Conservation (phyloP, 2,888 invertebrate species). For the Trileptium ribeirensis region DNA sequence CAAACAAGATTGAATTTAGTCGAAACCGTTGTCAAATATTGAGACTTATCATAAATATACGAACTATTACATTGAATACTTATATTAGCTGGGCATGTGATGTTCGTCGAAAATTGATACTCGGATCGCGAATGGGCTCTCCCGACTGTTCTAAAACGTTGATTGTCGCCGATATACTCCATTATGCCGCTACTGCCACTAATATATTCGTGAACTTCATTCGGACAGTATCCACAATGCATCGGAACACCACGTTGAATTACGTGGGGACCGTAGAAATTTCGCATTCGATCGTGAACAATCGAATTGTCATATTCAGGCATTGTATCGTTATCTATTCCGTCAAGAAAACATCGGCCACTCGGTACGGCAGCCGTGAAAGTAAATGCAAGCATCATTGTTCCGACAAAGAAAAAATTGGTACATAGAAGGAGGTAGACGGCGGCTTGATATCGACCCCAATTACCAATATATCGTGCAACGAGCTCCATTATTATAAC, state of each 20-base stretch:
- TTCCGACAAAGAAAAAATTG: slow-evolving; percentile 7
- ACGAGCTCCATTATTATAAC: slow-evolving; percentile 23
- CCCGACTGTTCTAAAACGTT: no score
- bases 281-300: background rate
- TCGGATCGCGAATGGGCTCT: no score
- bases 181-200: no score
- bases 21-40: slow-evolving; percentile 1
- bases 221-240: background rate
- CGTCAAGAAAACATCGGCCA: slow-evolving; percentile 8
- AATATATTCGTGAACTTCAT: no score
- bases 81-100: background rate
- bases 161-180: background rate
- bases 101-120: background rate
- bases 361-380: slow-evolving; percentile 23
- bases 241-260: background rate
- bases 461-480: slow-evolving; percentile 11
- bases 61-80: background rate
- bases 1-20: background rate
- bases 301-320: background rate
- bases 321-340: background rate
- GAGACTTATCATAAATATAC: background rate
- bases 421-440: slow-evolving; percentile 10
- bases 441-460: slow-evolving; percentile 24
- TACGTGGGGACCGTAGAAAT: background rate
- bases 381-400: background rate